Evolutionary conservation across 2,797 vertebrate genomes (phyloP).

Genomic region (Chanos chanos): DNA sequence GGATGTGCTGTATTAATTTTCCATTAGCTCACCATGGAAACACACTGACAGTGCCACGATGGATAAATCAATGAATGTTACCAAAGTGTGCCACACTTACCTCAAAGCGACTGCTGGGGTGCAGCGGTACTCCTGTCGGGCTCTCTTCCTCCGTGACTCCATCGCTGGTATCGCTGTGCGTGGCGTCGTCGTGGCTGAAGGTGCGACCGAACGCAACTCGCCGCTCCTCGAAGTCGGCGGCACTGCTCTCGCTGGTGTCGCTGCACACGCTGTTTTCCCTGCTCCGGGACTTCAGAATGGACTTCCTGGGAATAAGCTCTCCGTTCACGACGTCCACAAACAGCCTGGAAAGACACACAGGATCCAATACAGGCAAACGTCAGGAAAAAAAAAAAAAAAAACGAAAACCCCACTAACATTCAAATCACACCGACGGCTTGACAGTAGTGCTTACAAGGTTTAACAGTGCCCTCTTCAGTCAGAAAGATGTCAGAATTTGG

Average conservation of each 20-base stretch:
- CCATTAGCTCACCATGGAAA: too few relatives aligned
- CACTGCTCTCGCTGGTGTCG: constrained; percentile 91
- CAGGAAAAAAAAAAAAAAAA: too few relatives aligned
- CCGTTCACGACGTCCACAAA: constrained; percentile 95
- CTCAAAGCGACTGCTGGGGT: constrained; percentile 71
- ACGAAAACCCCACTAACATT: background rate
- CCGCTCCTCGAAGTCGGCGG: constrained; percentile 85
- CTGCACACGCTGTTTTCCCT: constrained; percentile 95
- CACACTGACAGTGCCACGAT: background rate
- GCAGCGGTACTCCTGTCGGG: constrained; percentile 54
- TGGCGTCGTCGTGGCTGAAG: constrained; percentile 80
- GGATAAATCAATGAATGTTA: background rate
- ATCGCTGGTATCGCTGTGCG: constrained; percentile 80
- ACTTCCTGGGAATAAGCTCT: constrained; percentile 90
- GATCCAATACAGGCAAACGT: too few relatives aligned
- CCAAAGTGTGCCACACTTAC: constrained; percentile 54
- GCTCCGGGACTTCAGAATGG: constrained; percentile 95
- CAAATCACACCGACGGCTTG: background rate
- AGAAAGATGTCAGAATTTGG: too few relatives aligned
- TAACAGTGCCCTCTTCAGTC: background rate
- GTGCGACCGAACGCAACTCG: constrained; percentile 69
- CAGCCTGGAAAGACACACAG: constrained; percentile 63
- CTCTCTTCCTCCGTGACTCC: constrained; percentile 80
- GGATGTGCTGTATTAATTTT: too few relatives aligned
- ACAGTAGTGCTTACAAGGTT: background rate